Conservation (phyloP, 1,140 invertebrate species). For the Frieseomelitta varia region DNA sequence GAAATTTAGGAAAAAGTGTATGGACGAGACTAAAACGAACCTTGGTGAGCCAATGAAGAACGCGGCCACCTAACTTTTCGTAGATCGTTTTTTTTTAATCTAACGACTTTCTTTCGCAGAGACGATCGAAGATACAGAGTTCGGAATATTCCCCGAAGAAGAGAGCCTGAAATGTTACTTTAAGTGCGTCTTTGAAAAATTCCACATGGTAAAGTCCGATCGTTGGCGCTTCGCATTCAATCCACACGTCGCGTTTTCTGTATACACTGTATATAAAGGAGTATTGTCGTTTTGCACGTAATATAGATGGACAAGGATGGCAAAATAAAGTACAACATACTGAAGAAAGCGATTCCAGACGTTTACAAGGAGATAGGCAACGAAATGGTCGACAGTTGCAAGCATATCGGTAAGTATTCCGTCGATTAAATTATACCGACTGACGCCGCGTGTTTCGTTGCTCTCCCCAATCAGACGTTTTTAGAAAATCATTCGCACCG, state of each 20-base stretch:
- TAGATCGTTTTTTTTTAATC: neutral
- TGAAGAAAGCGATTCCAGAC: slow-evolving; percentile 72
- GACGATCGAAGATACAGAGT: slow-evolving; percentile 40
- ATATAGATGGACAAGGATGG: slow-evolving; percentile 68
- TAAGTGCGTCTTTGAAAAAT: slow-evolving; percentile 75
- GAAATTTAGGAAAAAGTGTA: slow-evolving; percentile 67
- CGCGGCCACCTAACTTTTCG: neutral
- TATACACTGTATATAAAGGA: neutral
- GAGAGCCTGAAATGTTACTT: slow-evolving; percentile 76
- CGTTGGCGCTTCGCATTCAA: neutral
- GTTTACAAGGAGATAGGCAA: slow-evolving; percentile 57
- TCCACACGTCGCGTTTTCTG: no score
- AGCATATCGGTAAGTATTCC: slow-evolving; percentile 63
- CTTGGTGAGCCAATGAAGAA: slow-evolving; percentile 54
- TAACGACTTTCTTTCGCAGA: slow-evolving; percentile 34
- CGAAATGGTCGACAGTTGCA: slow-evolving; percentile 69
- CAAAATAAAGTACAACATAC: slow-evolving; percentile 74
- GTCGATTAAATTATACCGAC: neutral
- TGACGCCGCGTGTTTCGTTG: neutral
- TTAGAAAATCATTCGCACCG: neutral
- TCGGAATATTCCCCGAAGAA: slow-evolving; percentile 56
- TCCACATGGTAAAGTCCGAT: slow-evolving; percentile 50
- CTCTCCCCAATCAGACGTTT: neutral
- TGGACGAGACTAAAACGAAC: slow-evolving; percentile 63
- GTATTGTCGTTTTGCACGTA: neutral